phyloP scores from a whole-genome alignment of 2,888 invertebrate species.

The Ormyrus nitidulus region DNA sequence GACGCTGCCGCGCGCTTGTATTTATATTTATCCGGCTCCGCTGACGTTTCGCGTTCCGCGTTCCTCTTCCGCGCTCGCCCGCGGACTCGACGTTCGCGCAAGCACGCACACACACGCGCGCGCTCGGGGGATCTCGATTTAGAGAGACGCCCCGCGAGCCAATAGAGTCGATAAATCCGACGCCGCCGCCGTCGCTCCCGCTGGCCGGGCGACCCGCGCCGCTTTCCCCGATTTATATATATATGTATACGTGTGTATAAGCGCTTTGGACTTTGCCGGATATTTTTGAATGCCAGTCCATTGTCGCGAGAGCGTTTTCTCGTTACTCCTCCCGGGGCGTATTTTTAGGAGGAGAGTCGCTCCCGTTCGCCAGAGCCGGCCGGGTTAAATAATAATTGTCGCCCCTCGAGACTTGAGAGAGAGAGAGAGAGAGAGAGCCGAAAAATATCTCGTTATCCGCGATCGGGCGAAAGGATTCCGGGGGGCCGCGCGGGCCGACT shows the following conservation, averaged over 20 bases:
- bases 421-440: not conserved
- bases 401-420: not conserved
- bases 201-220: too few species aligned
- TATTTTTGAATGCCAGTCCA: conserved; percentile 56
- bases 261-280: conserved; percentile 38
- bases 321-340: not conserved
- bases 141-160: conserved; percentile 42
- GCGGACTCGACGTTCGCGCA: conserved; percentile 34
- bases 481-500: not conserved
- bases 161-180: conserved; percentile 38
- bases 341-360: not conserved
- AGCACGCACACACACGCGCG: not conserved
- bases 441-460: too few species aligned
- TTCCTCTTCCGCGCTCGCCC: conserved; percentile 45
- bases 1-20: conserved; percentile 5
- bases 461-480: not conserved
- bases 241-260: conserved; percentile 33
- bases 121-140: conserved; percentile 54
- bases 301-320: not conserved
- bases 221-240: not conserved
- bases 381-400: conserved; percentile 9
- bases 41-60: conserved; percentile 51
- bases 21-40: conserved; percentile 48
- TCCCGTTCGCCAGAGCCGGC: not conserved
- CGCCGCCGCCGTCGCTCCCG: not conserved